phyloP scores from a whole-genome alignment of 2,113 vertebrate genomes.

The Chinchilla lanigera region DNA sequence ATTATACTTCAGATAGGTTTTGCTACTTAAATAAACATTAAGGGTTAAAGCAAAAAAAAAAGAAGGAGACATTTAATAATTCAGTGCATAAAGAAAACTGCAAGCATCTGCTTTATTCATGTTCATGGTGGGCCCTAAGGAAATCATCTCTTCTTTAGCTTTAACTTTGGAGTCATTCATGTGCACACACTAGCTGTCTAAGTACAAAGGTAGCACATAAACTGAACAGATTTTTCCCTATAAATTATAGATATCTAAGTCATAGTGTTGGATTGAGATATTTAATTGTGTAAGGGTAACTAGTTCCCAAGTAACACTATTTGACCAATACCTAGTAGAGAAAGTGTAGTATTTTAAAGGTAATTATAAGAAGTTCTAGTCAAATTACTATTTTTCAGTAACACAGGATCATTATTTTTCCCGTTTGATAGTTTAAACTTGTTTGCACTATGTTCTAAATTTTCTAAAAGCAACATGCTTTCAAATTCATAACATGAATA shows the following conservation, averaged over 20 bases:
- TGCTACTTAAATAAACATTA: background rate
- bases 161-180: background rate
- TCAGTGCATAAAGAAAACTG: background rate
- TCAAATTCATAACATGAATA: conserved; percentile 34
- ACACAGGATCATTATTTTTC: background rate
- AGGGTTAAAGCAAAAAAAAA: background rate
- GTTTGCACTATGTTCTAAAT: conserved; percentile 30
- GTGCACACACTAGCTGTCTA: background rate
- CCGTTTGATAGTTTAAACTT: background rate
- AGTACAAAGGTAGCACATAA: background rate
- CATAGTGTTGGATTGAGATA: background rate
- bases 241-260: conserved; percentile 58
- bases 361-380: conserved; percentile 22
- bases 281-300: background rate
- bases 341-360: conserved; percentile 11
- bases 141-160: background rate
- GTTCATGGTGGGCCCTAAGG: background rate
- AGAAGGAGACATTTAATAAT: background rate
- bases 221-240: background rate
- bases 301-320: background rate
- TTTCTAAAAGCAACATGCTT: conserved; percentile 54
- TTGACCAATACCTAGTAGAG: background rate
- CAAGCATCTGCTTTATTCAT: background rate
- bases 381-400: conserved; percentile 49
- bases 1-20: background rate